Conservation (phyloP, 2,888 invertebrate species). For the Diplolepis rosae region DNA sequence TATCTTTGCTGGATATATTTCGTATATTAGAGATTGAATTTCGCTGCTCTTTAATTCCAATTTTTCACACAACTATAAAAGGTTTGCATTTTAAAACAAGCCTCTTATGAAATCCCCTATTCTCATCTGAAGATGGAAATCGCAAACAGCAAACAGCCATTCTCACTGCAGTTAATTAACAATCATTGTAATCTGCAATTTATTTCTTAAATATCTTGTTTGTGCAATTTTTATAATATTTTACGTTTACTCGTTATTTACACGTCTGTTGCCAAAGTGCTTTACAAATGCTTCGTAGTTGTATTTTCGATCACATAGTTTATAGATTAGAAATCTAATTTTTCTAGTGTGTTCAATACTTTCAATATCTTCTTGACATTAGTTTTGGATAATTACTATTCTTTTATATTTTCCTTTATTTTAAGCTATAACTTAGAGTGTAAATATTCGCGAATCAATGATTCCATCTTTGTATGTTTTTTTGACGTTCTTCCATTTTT, state of each 20-base stretch:
- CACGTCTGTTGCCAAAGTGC: conserved; percentile 8
- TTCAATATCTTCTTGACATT: background rate
- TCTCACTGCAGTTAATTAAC: background rate
- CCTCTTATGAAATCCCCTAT: background rate
- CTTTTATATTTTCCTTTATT: background rate
- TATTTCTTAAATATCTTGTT: background rate
- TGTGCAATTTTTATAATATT: conserved; percentile 4
- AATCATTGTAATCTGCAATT: background rate
- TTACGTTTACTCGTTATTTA: conserved; percentile 5
- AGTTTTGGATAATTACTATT: background rate
- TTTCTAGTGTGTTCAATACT: background rate
- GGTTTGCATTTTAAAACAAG: background rate
- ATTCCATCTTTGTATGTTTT: conserved; percentile 5
- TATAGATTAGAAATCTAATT: background rate
- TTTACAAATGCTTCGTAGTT: background rate
- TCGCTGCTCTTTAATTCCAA: background rate
- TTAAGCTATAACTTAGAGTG: background rate
- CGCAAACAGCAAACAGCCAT: background rate
- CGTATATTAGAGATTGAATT: background rate
- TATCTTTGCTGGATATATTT: background rate
- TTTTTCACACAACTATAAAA: background rate
- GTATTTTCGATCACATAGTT: background rate
- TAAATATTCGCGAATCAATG: conserved; percentile 10
- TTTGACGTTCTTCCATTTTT: conserved; percentile 11
- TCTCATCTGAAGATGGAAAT: background rate